A percentile compares a stretch with the other conserved stretches of the same genome.
Conservation (phyloP, 2,888 invertebrate species). For the Dicycla oo region DNA sequence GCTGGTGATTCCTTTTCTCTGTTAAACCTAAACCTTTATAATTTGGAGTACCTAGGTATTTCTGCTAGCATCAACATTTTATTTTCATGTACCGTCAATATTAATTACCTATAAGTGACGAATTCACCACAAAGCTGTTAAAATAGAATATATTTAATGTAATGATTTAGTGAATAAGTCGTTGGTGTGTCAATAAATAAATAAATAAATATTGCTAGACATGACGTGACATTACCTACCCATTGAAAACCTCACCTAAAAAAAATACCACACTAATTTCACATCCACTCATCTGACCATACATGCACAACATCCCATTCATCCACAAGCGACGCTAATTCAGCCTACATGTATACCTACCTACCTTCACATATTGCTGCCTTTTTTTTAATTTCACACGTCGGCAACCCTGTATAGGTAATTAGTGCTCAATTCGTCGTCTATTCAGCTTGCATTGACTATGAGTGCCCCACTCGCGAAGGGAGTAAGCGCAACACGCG, state of each 20-base stretch:
- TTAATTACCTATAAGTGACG: too few relatives aligned
- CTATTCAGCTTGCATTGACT: constrained; percentile 82
- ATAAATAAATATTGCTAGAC: too few relatives aligned
- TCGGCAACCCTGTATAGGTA: constrained; percentile 85
- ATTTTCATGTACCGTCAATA: neutral
- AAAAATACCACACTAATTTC: neutral
- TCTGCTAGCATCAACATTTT: neutral
- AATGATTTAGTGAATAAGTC: too few relatives aligned
- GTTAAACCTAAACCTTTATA: too few relatives aligned
- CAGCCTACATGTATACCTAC: constrained; percentile 13
- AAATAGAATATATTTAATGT: too few relatives aligned
- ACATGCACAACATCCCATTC: constrained; percentile 25
- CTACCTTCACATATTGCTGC: constrained; percentile 47
- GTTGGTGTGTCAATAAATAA: too few relatives aligned
- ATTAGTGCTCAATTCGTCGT: constrained; percentile 87
- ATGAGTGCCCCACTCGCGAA: constrained; percentile 77
- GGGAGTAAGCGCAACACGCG: constrained; percentile 44
- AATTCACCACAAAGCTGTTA: too few relatives aligned
- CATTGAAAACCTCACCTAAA: neutral
- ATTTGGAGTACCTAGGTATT: too few relatives aligned
- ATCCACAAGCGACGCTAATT: constrained; percentile 51
- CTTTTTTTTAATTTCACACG: constrained; percentile 88
- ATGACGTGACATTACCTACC: neutral
- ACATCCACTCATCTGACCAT: constrained; percentile 24
- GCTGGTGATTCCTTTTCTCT: neutral